phyloP scores from a whole-genome alignment of 53 echinoderm and acorn worm genomes.

The Temnopleurus reevesii region DNA sequence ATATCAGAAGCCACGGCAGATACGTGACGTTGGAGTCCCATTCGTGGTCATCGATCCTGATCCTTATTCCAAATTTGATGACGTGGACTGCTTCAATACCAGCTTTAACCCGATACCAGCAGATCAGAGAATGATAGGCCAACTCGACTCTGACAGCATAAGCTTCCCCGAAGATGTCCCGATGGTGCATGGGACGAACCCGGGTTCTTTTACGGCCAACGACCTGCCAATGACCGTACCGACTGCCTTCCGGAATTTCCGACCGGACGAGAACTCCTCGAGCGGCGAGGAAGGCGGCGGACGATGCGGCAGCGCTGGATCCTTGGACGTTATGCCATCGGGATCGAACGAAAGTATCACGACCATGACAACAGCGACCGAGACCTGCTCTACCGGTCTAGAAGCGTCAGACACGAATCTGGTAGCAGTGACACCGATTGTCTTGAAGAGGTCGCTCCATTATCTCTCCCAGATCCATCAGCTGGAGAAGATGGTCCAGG shows the following conservation, averaged over 20 bases:
- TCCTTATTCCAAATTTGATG: not conserved
- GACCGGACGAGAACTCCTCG: not conserved
- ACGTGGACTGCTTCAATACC: not conserved
- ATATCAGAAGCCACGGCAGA: not conserved
- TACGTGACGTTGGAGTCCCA: not conserved
- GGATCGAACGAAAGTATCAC: slow-evolving; percentile 27
- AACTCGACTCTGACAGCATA: not conserved
- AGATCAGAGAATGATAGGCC: not conserved
- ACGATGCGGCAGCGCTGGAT: not conserved
- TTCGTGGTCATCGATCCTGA: not conserved
- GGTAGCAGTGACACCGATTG: not conserved
- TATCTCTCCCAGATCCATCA: slow-evolving; percentile 54
- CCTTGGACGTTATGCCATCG: slow-evolving; percentile 38
- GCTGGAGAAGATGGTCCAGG: slow-evolving; percentile 51
- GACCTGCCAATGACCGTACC: slow-evolving; percentile 42
- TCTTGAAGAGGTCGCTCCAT: slow-evolving; percentile 35
- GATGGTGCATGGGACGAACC: not conserved
- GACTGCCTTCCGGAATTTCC: not conserved
- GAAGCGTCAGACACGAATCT: not conserved
- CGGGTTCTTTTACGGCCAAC: slow-evolving; percentile 38
- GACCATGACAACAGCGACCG: not conserved
- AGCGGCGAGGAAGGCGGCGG: not conserved
- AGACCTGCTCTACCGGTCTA: not conserved
- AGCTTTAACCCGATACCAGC: not conserved
- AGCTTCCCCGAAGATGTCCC: not conserved